phyloP scores from a whole-genome alignment of 1,140 invertebrate genomes.

The Antheraea mylitta region DNA sequence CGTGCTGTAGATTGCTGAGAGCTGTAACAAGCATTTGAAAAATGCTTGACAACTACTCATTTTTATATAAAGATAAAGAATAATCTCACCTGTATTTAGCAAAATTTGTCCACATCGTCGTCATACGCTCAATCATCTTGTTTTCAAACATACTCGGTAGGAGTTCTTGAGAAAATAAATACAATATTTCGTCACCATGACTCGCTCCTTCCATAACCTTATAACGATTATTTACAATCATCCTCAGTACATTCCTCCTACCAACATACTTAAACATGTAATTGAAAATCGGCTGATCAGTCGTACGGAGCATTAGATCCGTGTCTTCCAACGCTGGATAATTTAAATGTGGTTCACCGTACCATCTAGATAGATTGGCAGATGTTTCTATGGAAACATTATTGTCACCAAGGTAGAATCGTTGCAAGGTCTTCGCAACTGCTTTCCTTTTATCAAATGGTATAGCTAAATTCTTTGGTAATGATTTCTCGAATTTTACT shows the following conservation, averaged over 20 bases:
- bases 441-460: constrained; percentile 28
- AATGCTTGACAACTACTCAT: too few relatives aligned
- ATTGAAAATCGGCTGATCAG: constrained; percentile 30
- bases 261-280: constrained; percentile 17
- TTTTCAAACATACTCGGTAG: constrained; percentile 6
- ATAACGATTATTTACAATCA: not conserved
- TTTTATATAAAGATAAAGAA: too few relatives aligned
- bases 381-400: constrained; percentile 29
- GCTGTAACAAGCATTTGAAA: too few relatives aligned
- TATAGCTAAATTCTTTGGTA: constrained; percentile 52
- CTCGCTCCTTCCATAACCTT: constrained; percentile 5
- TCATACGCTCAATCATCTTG: constrained; percentile 9
- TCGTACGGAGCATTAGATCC: constrained; percentile 43
- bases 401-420: constrained; percentile 41
- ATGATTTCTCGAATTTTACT: constrained; percentile 38
- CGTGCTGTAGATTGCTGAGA: too few relatives aligned
- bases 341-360: constrained; percentile 48
- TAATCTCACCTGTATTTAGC: constrained; percentile 19
- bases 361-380: constrained; percentile 37
- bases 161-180: constrained; percentile 10
- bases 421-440: constrained; percentile 29
- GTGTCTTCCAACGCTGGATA: constrained; percentile 45
- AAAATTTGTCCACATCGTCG: constrained; percentile 17
- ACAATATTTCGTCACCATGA: constrained; percentile 15
- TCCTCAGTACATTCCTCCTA: constrained; percentile 8